These are phyloP conservation scores for Salmo trutta DNA, from an alignment of 2,797 vertebrate genomes.

Conservation along the genomic window DNA sequence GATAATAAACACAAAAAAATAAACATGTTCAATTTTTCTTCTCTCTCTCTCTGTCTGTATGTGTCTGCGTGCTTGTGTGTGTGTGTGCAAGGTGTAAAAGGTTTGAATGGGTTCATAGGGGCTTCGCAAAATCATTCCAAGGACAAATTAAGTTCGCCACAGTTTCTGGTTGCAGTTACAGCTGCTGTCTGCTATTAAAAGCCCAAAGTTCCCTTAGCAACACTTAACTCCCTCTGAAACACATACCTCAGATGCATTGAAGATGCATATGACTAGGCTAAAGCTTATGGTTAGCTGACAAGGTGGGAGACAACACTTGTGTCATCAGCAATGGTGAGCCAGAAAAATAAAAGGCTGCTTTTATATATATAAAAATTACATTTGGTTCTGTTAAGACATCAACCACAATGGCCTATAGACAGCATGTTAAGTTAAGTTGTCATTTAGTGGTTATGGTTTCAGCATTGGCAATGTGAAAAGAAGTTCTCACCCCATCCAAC, in stretches of 20 bases:
- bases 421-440: no score
- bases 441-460: no score
- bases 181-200: constrained; percentile 51
- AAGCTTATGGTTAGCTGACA: background rate
- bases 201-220: constrained; percentile 17
- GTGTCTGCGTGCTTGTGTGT: no score
- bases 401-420: background rate
- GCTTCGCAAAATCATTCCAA: background rate
- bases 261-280: background rate
- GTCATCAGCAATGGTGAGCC: no score
- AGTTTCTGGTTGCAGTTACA: constrained; percentile 24
- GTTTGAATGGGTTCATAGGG: background rate
- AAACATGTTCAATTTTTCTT: no score
- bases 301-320: background rate
- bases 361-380: no score
- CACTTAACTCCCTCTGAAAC: constrained; percentile 25
- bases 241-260: constrained; percentile 21
- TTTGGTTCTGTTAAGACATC: background rate
- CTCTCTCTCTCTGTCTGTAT: no score
- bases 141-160: background rate
- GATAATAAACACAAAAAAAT: no score
- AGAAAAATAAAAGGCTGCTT: no score
- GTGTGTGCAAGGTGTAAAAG: background rate
- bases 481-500: no score
- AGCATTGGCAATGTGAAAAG: no score